Conservation (phyloP, 2,888 invertebrate species). For the Sisyra terminalis region DNA sequence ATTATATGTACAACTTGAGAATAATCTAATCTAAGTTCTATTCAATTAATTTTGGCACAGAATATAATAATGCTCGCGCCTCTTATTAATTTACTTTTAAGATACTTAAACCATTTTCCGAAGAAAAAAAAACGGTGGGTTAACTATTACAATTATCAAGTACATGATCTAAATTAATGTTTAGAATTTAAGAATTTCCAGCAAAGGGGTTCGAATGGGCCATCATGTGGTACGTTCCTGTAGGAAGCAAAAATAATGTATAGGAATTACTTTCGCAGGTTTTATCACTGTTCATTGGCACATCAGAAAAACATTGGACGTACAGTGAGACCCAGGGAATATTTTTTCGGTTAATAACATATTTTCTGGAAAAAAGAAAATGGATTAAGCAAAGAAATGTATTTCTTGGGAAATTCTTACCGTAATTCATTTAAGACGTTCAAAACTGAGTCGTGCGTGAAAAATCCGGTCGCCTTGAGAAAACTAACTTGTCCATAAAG, state of each 20-base stretch:
- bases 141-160: too few species aligned
- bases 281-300: slow-evolving; percentile 30
- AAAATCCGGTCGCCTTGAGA: slow-evolving; percentile 33
- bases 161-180: too few species aligned
- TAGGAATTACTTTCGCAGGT: slow-evolving; percentile 33
- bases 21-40: too few species aligned
- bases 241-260: slow-evolving; percentile 25
- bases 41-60: too few species aligned
- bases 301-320: slow-evolving; percentile 37
- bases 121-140: too few species aligned
- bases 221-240: slow-evolving; percentile 19
- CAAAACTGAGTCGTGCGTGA: slow-evolving; percentile 24
- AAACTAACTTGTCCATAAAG: slow-evolving; percentile 23
- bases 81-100: too few species aligned
- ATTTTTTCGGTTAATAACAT: slow-evolving; percentile 15
- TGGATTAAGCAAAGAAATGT: background rate
- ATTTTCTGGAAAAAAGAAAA: slow-evolving; percentile 16
- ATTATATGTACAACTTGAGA: too few species aligned
- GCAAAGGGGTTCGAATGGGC: slow-evolving; percentile 21
- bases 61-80: too few species aligned
- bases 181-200: too few species aligned
- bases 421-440: slow-evolving; percentile 22
- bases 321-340: slow-evolving; percentile 32
- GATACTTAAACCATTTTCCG: too few species aligned
- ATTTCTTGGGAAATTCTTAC: slow-evolving; percentile 16